These are phyloP conservation scores for Iselma pallidipennis DNA, from an alignment of 2,888 invertebrate species.

Conservation along the genomic window DNA sequence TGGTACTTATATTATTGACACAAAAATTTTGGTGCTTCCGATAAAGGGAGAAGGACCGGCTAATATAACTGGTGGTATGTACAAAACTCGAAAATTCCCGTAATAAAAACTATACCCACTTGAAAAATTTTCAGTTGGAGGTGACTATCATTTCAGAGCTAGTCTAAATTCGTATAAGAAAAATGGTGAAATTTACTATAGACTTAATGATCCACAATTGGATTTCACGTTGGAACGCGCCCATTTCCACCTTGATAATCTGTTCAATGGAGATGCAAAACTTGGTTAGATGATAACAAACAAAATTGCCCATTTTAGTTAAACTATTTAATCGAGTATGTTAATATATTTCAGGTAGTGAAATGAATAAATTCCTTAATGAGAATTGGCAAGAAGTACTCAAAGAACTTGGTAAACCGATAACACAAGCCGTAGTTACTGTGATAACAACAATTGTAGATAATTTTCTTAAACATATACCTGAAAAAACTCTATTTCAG, in stretches of 20 bases:
- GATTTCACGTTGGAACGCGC: slow-evolving; percentile 30
- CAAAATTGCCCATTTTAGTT: neutral
- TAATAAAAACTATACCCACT: too few species aligned
- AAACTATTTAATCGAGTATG: slow-evolving; percentile 4
- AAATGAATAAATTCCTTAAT: slow-evolving; percentile 54
- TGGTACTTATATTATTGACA: slow-evolving; percentile 40
- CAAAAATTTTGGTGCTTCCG: slow-evolving; percentile 43
- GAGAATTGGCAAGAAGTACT: slow-evolving; percentile 54
- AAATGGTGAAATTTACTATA: slow-evolving; percentile 5
- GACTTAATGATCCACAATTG: slow-evolving; percentile 14
- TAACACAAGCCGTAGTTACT: slow-evolving; percentile 40
- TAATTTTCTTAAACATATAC: slow-evolving; percentile 22
- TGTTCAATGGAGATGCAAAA: slow-evolving; percentile 38
- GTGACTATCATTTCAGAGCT: slow-evolving; percentile 17
- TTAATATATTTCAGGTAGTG: slow-evolving; percentile 47
- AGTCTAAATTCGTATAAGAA: neutral
- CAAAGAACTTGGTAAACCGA: slow-evolving; percentile 49
- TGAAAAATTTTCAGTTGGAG: slow-evolving; percentile 23
- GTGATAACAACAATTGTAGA: slow-evolving; percentile 28
- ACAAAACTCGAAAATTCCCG: too few species aligned
- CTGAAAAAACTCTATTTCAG: slow-evolving; percentile 4
- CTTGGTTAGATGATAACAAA: slow-evolving; percentile 30
- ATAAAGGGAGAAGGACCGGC: slow-evolving; percentile 45
- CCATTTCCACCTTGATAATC: slow-evolving; percentile 38
- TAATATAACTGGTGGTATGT: slow-evolving; percentile 45